These are phyloP conservation scores for Trachelus tabidus DNA, from an alignment of 2,888 invertebrate genomes.

Conservation along the genomic window DNA sequence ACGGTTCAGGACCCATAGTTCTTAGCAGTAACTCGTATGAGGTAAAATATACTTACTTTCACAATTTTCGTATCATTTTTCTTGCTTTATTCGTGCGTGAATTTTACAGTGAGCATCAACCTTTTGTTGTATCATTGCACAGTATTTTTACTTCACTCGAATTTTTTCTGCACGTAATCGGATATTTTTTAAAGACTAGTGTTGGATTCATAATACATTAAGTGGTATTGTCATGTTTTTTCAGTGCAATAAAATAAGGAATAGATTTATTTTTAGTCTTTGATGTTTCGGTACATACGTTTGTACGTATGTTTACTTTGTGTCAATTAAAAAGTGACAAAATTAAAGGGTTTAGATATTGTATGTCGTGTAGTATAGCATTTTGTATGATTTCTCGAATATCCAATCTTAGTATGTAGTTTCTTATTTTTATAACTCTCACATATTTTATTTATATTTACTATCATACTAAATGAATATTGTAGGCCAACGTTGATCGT, in stretches of 20 bases:
- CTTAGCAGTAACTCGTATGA: slow-evolving; percentile 52
- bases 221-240: neutral
- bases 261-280: neutral
- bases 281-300: neutral
- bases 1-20: slow-evolving; percentile 52
- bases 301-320: neutral
- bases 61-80: neutral
- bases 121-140: neutral
- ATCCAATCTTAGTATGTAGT: no score
- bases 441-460: neutral
- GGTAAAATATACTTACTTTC: slow-evolving; percentile 31
- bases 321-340: neutral
- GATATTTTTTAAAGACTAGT: neutral
- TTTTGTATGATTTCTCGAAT: no score
- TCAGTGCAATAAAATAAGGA: neutral
- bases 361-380: no score
- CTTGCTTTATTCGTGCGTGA: neutral
- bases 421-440: neutral
- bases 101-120: neutral
- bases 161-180: neutral
- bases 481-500: slow-evolving; percentile 51
- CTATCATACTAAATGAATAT: neutral
- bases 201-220: neutral
- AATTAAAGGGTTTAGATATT: neutral
- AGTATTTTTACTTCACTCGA: neutral